phyloP scores from a whole-genome alignment of 2,113 vertebrate genomes.

The Nesoenas mayeri region DNA sequence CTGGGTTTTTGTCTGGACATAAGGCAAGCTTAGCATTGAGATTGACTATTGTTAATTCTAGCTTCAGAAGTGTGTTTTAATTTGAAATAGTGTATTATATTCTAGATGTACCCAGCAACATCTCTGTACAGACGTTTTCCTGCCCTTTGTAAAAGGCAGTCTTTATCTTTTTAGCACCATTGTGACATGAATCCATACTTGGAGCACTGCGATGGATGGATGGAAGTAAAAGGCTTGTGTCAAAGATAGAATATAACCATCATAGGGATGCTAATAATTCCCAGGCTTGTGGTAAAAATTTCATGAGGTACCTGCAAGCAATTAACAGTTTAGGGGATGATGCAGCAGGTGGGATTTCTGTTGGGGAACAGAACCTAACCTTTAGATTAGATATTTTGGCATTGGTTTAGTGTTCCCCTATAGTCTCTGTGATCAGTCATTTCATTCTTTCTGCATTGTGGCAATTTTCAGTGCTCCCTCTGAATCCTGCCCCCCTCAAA shows the following conservation, averaged over 20 bases:
- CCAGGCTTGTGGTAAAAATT: neutral
- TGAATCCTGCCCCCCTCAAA: neutral
- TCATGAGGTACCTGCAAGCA: neutral
- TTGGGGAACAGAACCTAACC: neutral
- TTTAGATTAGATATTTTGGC: neutral
- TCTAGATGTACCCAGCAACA: neutral
- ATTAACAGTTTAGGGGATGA: neutral
- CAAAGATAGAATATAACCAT: neutral
- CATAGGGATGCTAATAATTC: neutral
- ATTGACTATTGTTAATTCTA: conserved; percentile 19
- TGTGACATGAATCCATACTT: neutral
- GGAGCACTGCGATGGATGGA: neutral
- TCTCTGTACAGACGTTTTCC: neutral
- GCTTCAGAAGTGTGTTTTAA: neutral
- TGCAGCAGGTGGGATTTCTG: neutral
- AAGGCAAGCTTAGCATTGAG: neutral
- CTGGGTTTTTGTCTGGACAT: neutral
- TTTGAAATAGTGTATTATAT: neutral
- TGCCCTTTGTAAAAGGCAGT: neutral
- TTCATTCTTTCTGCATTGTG: neutral
- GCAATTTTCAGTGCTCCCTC: neutral
- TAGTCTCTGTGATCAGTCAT: neutral
- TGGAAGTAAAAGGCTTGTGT: neutral
- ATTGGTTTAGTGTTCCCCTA: neutral
- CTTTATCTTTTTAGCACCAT: neutral